phyloP scores from a whole-genome alignment of 1,140 invertebrate species.

The Platorchestia sp. region DNA sequence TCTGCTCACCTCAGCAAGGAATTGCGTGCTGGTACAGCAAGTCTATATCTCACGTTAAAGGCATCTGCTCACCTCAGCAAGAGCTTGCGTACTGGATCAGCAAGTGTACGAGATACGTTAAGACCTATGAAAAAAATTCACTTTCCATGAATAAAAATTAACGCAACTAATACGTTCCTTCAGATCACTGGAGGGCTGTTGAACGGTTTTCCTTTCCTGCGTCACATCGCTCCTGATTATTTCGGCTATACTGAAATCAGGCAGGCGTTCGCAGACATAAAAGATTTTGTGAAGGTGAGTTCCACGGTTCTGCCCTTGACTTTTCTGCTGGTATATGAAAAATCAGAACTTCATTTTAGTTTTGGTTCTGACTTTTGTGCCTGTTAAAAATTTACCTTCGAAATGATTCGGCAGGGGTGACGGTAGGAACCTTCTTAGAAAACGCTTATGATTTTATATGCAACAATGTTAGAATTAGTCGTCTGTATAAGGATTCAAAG shows the following conservation, averaged over 20 bases:
- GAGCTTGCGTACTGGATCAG: no score
- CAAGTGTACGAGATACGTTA: no score
- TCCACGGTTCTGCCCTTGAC: not conserved
- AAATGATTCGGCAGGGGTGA: no score
- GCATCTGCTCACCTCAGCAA: no score
- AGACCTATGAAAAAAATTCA: not conserved
- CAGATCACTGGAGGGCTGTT: not conserved
- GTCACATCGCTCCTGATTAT: constrained; percentile 29
- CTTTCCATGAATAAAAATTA: no score
- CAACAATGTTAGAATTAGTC: no score
- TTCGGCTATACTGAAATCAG: constrained; percentile 15
- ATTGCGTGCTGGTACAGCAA: no score
- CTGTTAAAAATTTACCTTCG: not conserved
- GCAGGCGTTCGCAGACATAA: constrained; percentile 19
- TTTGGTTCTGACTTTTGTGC: no score
- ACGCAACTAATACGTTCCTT: not conserved
- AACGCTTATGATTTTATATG: not conserved
- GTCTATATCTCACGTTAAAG: no score
- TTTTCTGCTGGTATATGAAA: not conserved
- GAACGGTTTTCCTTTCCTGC: constrained; percentile 8
- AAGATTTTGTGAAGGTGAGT: constrained; percentile 4
- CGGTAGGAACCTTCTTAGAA: not conserved
- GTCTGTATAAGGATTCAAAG: no score
- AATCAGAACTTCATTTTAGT: not conserved
- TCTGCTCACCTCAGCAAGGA: no score